These are phyloP conservation scores for Eudemis profundana DNA, from an alignment of 2,888 invertebrate genomes.

Conservation along the genomic window DNA sequence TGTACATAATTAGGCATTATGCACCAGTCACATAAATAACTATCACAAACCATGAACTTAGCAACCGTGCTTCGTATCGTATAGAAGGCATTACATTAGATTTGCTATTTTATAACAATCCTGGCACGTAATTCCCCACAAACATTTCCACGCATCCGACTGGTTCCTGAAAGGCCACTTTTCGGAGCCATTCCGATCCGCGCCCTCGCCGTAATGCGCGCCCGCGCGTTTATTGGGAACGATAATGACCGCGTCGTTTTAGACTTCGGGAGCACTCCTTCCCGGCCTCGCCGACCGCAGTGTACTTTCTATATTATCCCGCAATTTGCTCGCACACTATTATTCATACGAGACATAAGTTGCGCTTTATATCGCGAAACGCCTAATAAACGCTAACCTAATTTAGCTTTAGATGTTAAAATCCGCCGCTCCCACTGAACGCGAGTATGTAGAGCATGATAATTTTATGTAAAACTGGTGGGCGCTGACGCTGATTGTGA, in stretches of 20 bases:
- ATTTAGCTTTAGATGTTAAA: conserved; percentile 10
- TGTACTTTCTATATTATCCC: neutral
- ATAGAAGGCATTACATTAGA: neutral
- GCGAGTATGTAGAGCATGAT: conserved; percentile 23
- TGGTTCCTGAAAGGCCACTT: conserved; percentile 31
- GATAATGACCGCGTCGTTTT: conserved; percentile 19
- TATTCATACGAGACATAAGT: conserved; percentile 1
- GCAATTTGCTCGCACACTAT: neutral
- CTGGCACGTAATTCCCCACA: neutral
- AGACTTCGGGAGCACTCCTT: neutral
- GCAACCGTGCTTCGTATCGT: neutral
- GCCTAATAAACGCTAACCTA: neutral
- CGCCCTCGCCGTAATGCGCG: conserved; percentile 20
- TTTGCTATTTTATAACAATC: neutral
- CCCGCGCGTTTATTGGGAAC: conserved; percentile 13
- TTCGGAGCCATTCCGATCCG: conserved; percentile 23
- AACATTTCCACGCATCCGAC: conserved; percentile 7
- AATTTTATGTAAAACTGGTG: conserved; percentile 25
- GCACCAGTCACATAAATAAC: no score
- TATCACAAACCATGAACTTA: no score
- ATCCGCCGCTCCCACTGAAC: neutral
- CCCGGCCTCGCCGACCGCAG: conserved; percentile 2
- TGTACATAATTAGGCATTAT: no score
- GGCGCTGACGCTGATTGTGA: neutral
- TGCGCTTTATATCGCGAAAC: neutral